Percentiles rank a stretch among this genome's conserved stretches.
These are phyloP conservation scores for Athetis lepigone DNA, from an alignment of 2,888 invertebrate species.

Conservation along the genomic window DNA sequence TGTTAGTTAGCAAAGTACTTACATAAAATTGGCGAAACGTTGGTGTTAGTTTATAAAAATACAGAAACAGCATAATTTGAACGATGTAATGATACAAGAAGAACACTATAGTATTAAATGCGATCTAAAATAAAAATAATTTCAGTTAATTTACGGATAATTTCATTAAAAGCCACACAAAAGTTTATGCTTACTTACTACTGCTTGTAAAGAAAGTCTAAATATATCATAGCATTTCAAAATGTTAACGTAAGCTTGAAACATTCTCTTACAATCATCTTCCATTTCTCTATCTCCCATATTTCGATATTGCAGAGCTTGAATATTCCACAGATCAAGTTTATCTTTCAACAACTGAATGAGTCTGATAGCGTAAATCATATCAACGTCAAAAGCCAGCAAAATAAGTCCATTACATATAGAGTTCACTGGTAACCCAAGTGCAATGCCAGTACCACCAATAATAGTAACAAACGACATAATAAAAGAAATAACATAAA, in stretches of 20 bases:
- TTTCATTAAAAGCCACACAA: too few relatives aligned
- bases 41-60: too few relatives aligned
- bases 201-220: not conserved
- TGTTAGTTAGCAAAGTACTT: too few relatives aligned
- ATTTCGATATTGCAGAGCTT: not conserved
- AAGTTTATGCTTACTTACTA: constrained; percentile 1
- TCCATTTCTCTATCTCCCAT: fast-evolving
- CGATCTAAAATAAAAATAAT: too few relatives aligned
- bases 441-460: not conserved
- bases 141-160: too few relatives aligned
- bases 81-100: too few relatives aligned
- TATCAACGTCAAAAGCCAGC: constrained; percentile 11
- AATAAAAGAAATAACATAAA: not conserved
- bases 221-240: constrained; percentile 32
- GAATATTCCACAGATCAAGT: constrained; percentile 36
- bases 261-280: constrained; percentile 5
- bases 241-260: constrained; percentile 24
- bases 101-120: too few relatives aligned
- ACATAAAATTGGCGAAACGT: too few relatives aligned
- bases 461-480: not conserved
- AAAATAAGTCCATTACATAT: not conserved
- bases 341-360: constrained; percentile 30
- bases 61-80: too few relatives aligned
- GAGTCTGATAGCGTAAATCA: constrained; percentile 19
- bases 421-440: too few relatives aligned